Base-by-base conservation (phyloP, 1,140 invertebrate species). In the Danaus melanippus region DNA sequence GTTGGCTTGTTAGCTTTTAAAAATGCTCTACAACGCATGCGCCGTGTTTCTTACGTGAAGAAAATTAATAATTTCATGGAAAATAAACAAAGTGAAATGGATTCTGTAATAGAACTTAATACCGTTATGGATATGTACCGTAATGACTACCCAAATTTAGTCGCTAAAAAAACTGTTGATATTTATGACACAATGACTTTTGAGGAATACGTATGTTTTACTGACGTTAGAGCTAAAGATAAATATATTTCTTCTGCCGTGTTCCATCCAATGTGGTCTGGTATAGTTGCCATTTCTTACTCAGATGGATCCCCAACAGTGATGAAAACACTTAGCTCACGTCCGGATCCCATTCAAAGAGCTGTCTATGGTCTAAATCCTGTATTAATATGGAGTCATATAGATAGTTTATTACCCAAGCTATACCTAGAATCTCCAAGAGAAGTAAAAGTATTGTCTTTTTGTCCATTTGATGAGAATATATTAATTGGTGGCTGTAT, bases 371-470 rank as follows among this genome's bases (percentile, higher is more conserved):
- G 89, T 1, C 76, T 89, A 11, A 92, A 93, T 79, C 87, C 89
- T 9, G 90, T 93, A 8, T 81, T 94, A 45, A 87, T 94, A 46
- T 95, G 93, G 93, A 92, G 91, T 57, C 91, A 93, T 66, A 85
- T 88, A 8, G 92, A 95, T 61, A 89, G 88, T 64, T 75, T 94
- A 2, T 81, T 89, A 53, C 92, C 92, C 44, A 93, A 92, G 88
- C 74, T 94, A 53, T 88, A 92, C 62, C 86, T 94, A 42, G 90
- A 93, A 69, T 88, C 90, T 10, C 89, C 90, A 0, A 85, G 91
- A 42, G 91, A 93, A 85, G 89, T 93, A 0, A 89, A 89, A 9
- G 74, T 80, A 0, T 70, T 94, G 8, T 88, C 90, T 1, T 92
- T 93, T 74, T 93, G 91, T 72, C 92, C 92, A 1, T 89, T 90